These are phyloP conservation scores for Tillus elongatus DNA, from an alignment of 2,888 invertebrate species.

Conservation along the genomic window DNA sequence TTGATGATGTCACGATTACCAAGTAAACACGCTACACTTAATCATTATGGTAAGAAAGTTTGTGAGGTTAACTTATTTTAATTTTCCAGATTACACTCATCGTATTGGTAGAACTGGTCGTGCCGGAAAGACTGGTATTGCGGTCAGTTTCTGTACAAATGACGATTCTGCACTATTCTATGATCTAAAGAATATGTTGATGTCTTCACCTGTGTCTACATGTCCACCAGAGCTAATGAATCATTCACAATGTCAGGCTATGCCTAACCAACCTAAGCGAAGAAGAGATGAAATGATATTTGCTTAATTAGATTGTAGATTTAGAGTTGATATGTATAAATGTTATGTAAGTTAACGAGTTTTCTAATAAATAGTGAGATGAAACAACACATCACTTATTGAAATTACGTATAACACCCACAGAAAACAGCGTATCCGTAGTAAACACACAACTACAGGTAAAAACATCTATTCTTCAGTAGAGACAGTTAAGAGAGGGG, in stretches of 20 bases:
- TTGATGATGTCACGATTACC: too few species aligned
- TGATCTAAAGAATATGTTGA: slow-evolving; percentile 87
- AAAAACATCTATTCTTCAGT: too few species aligned
- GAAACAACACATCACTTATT: too few species aligned
- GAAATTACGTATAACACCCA: too few species aligned
- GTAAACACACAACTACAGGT: too few species aligned
- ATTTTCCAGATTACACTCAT: slow-evolving; percentile 75
- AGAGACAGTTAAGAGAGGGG: too few species aligned
- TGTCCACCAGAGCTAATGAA: slow-evolving; percentile 96
- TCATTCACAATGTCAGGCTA: slow-evolving; percentile 97
- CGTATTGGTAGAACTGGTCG: slow-evolving; percentile 98
- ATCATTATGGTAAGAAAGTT: too few species aligned
- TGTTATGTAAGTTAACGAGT: slow-evolving; percentile 3
- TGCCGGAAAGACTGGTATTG: slow-evolving; percentile 95
- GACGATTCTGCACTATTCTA: slow-evolving; percentile 93
- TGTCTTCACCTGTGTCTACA: slow-evolving; percentile 82
- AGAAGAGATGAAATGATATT: slow-evolving; percentile 91
- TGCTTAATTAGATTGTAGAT: too few species aligned
- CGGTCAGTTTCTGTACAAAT: slow-evolving; percentile 93
- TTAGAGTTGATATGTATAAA: background rate
- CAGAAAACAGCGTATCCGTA: too few species aligned
- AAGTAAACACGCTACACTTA: too few species aligned
- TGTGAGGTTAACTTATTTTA: too few species aligned
- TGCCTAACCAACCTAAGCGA: slow-evolving; percentile 92
- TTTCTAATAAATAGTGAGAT: too few species aligned